Evolutionary conservation across 2,113 vertebrate genomes (phyloP), one percentile per base, ranked within the genome.

Genomic region (Callochromis pleurospilus): DNA sequence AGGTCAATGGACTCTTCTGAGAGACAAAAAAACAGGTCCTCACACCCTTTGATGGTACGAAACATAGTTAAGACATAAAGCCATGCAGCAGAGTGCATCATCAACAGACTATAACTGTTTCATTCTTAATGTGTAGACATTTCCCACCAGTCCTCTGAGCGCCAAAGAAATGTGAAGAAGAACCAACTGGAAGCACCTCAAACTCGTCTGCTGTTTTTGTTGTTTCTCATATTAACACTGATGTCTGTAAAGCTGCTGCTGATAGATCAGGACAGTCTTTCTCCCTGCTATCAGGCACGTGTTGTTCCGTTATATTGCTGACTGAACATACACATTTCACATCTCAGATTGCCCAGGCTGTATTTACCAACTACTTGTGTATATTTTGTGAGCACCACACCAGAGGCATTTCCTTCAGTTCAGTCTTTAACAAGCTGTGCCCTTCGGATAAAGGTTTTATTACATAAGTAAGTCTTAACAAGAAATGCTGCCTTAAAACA

Each of bases 1-100:
- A 97, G 90, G 97, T 99, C 87, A 97, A 96, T 2, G 98, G 99
- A 33, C 97, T 99, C 55, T 99, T 99, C 90, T 99, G 21, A 73
- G 38, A 40, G 7, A 40, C 1, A 42, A 9, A 53, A 96, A 97
- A 89, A 24, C 19, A 65, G 24, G 60, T 3, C 19, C 13, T 38
- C 51, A 11, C 79, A 26, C 38, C 42, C 31, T 49, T 24, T 10
- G 31, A 38, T 54, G 87, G 82, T 86, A 24, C 85, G 6, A 11
- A 82, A 21, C 13, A 2, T 3, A 3, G 4, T 84, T 11, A 19
- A 49, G 6, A 83, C 31, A 13, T 6, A 7, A 13, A 58, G 56
- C 40, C 51, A 31, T 54, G 9, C 26, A 13, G 45, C 26, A 51
- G 73, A 77, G 15, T 9, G 7, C 15, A 15, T 38, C 45, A 21